Conservation (phyloP, 2,113 vertebrate genomes). For the Laterallus jamaicensis region DNA sequence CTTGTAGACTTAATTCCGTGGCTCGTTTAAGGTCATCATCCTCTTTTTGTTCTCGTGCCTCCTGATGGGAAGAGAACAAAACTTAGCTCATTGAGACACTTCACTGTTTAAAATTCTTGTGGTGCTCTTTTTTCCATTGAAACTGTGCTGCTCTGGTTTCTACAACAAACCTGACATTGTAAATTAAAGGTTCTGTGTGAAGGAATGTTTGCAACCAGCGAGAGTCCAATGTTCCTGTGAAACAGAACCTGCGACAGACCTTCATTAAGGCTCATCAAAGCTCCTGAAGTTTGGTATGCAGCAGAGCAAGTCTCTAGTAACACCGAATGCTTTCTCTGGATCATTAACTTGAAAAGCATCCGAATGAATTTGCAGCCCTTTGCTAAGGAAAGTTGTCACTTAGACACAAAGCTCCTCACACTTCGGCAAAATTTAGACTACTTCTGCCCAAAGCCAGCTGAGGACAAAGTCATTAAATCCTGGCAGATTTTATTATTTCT, state of each 20-base stretch:
- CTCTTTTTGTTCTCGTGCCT: constrained; percentile 95
- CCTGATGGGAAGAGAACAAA: constrained; percentile 78
- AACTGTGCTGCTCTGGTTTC: constrained; percentile 56
- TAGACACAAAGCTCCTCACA: constrained; percentile 1
- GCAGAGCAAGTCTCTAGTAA: neutral
- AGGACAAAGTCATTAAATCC: neutral
- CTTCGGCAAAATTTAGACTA: neutral
- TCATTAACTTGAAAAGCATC: constrained; percentile 51
- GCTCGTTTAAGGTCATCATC: constrained; percentile 98
- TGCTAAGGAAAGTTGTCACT: constrained; percentile 39
- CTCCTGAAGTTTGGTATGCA: constrained; percentile 65
- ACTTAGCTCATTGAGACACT: constrained; percentile 62
- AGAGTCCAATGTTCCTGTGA: constrained; percentile 39
- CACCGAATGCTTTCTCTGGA: neutral
- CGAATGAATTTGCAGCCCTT: constrained; percentile 46
- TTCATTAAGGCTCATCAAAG: constrained; percentile 62
- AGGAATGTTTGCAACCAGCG: constrained; percentile 42
- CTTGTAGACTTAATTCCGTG: constrained; percentile 97
- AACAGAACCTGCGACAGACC: constrained; percentile 56
- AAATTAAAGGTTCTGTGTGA: constrained; percentile 59
- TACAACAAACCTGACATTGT: constrained; percentile 68
- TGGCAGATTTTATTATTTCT: neutral
- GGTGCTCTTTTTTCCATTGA: constrained; percentile 44
- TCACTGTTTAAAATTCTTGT: constrained; percentile 57
- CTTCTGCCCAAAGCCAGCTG: constrained; percentile 24